phyloP scores from a whole-genome alignment of 1,140 invertebrate species.

The Macrobrachium rosenbergii region DNA sequence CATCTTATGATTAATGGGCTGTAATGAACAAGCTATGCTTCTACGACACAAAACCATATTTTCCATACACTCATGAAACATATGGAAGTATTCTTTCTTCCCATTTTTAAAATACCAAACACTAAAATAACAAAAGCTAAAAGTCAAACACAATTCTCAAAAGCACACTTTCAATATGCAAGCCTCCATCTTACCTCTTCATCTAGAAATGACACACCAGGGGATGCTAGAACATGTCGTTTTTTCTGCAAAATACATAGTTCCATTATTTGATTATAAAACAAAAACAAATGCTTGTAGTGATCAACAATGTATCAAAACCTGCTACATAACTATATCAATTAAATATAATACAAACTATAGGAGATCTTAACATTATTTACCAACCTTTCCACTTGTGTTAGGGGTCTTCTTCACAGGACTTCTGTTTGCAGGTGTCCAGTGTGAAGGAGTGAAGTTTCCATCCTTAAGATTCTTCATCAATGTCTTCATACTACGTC shows the following conservation, averaged over 20 bases:
- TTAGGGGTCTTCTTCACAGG: conserved; percentile 33
- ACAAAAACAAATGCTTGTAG: neutral
- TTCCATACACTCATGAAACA: too few species aligned
- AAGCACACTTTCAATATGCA: too few species aligned
- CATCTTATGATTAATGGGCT: too few species aligned
- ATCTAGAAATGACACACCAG: conserved; percentile 45
- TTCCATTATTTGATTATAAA: neutral
- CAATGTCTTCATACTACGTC: conserved; percentile 19
- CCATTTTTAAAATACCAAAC: too few species aligned
- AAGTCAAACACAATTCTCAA: too few species aligned
- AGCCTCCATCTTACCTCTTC: conserved; percentile 8
- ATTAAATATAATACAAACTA: neutral
- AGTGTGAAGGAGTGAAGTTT: conserved; percentile 24
- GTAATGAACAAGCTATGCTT: too few species aligned
- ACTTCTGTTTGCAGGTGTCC: conserved; percentile 31
- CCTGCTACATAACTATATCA: neutral
- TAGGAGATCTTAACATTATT: neutral
- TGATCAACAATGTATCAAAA: neutral
- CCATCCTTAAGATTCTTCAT: conserved; percentile 40
- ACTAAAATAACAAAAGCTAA: too few species aligned
- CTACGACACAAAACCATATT: too few species aligned
- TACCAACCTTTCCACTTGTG: neutral
- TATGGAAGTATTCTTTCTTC: too few species aligned
- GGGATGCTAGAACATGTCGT: conserved; percentile 27
- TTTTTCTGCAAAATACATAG: conserved; percentile 22